phyloP scores from a whole-genome alignment of 2,797 vertebrate genomes.

The Chloroceryle amazona region DNA sequence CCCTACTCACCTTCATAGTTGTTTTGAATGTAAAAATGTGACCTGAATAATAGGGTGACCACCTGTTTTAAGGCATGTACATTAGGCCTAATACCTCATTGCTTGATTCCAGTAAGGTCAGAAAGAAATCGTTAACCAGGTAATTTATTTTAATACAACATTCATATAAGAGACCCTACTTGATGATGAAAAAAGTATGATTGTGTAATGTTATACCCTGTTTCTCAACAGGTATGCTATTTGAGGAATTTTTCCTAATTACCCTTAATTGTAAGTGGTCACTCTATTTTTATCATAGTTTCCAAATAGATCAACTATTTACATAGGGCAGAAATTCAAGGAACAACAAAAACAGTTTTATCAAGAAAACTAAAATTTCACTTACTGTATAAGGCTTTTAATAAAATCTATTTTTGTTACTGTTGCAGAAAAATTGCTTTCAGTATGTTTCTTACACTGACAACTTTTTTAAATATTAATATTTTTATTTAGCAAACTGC shows the following conservation, averaged over 20 bases:
- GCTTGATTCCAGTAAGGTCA: not conserved
- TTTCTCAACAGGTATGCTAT: not conserved
- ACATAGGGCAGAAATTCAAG: not conserved
- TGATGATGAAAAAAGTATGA: not conserved
- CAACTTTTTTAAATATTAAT: not conserved
- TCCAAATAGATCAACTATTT: not conserved
- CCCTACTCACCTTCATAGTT: slow-evolving; percentile 18
- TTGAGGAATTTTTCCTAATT: not conserved
- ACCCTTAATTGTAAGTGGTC: not conserved
- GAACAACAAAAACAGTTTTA: not conserved
- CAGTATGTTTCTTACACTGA: not conserved
- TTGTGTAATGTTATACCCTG: not conserved
- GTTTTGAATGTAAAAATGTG: not conserved
- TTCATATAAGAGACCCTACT: not conserved
- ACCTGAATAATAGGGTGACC: not conserved
- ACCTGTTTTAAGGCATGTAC: not conserved
- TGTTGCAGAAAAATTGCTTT: not conserved
- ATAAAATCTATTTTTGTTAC: not conserved
- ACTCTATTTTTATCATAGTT: not conserved
- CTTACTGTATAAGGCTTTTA: not conserved
- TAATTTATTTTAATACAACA: not conserved
- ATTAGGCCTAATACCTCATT: not conserved
- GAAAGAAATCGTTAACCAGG: not conserved
- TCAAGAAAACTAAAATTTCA: not conserved
- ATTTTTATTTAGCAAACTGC: not conserved